Evolutionary conservation across 2,113 vertebrate species (phyloP), one percentile per base, ranked within the genome.

Genomic region (Colossoma macropomum): DNA sequence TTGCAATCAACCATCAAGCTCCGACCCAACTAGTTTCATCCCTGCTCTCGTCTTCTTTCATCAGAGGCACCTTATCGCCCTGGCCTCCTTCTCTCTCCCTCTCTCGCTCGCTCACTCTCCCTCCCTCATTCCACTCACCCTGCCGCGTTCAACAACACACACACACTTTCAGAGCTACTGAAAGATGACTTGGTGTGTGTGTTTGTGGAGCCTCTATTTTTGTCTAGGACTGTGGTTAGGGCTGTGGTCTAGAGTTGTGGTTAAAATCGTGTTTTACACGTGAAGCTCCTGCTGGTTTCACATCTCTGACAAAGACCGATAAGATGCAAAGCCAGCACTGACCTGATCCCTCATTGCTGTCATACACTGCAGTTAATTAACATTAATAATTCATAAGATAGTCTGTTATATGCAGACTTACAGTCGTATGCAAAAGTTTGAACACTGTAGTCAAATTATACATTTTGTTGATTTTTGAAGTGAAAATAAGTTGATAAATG

Each of bases 1-100:
- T 84, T 84, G 92, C 93, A 85, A 80, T 95, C 91, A 92, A 92
- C 92, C 94, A 92, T 96, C 79, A 81, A 92, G 88, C 91, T 59
- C 87, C 75, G 70, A 93, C 90, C 88, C 87, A 80, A 91, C 86
- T 90, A 84, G 89, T 89, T 91, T 94, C 91, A 90, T 66, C 15
- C 81, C 82, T 89, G 77, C 83, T 79, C 92, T 89, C 90, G 82
- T 79, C 84, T 75, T 94, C 92, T 95, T 93, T 96, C 94, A 93
- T 89, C 92, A 86, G 86, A 25, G 34, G 83, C 78, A 66, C 92
- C 94, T 95, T 93, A 93, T 93, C 90, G 91, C 88, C 45, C 80
- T 83, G 75, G 16, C 50, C 68, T 86, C 90, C 84, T 45, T 10
- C 85, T 75, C 68, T 62, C 69, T 87, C 54, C 71, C n/a, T 74